These are phyloP conservation scores for Ormyrus labotus DNA, from an alignment of 2,888 invertebrate genomes.

Conservation along the genomic window DNA sequence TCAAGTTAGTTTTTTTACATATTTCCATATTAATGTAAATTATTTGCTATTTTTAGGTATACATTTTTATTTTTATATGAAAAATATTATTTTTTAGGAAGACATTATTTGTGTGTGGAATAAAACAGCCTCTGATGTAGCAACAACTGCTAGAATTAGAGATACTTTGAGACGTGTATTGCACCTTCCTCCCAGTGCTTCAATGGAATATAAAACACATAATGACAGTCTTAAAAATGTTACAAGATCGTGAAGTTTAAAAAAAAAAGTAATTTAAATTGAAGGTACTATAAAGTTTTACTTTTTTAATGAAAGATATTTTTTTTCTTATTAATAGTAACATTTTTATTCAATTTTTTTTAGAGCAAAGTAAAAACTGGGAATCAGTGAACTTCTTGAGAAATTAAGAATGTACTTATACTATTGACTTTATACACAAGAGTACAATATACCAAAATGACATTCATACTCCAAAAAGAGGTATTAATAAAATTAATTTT, in stretches of 20 bases:
- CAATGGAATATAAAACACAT: constrained; percentile 95
- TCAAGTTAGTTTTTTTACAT: constrained; percentile 79
- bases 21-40: too few relatives aligned
- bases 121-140: constrained; percentile 92
- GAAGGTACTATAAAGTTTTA: constrained; percentile 23
- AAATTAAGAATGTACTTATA: constrained; percentile 47
- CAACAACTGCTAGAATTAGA: constrained; percentile 92
- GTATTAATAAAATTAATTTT: constrained; percentile 43
- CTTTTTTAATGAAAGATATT: not conserved
- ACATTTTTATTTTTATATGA: not conserved
- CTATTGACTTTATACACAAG: constrained; percentile 44
- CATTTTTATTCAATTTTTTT: constrained; percentile 3
- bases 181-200: constrained; percentile 93
- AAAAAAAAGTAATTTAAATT: constrained; percentile 39
- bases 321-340: not conserved
- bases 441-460: constrained; percentile 46
- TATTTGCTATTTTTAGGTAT: too few relatives aligned
- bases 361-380: constrained; percentile 41
- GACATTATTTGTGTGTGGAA: constrained; percentile 98
- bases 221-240: constrained; percentile 84
- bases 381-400: constrained; percentile 41
- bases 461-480: constrained; percentile 36
- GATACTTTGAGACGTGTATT: constrained; percentile 96
- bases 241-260: constrained; percentile 61
- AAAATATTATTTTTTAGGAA: constrained; percentile 80